These are phyloP conservation scores for Equus przewalskii DNA, from an alignment of 2,113 vertebrate genomes.

Conservation along the genomic window DNA sequence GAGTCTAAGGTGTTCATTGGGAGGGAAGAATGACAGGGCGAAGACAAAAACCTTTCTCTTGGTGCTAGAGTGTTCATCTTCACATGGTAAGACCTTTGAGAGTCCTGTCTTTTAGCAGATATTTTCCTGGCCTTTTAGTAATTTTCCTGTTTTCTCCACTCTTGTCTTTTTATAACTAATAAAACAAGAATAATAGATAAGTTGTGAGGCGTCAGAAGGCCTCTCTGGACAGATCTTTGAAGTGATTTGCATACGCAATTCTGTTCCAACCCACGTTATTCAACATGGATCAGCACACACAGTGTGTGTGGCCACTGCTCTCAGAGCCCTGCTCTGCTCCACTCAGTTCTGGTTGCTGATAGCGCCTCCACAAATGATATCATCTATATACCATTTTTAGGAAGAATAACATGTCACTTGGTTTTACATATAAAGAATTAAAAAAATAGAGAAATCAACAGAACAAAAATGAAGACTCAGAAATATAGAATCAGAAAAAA, in stretches of 20 bases:
- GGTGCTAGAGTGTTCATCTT: neutral
- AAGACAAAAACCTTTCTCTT: accelerated
- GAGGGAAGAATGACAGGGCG: neutral
- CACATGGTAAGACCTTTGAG: neutral
- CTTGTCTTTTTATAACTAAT: neutral
- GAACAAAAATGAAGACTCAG: conserved; percentile 41
- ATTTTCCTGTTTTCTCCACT: neutral
- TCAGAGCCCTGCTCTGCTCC: neutral
- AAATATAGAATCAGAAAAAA: conserved; percentile 61
- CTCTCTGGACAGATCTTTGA: neutral
- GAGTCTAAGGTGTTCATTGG: neutral
- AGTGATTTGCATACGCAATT: neutral
- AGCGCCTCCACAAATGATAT: neutral
- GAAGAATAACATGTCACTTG: conserved; percentile 22
- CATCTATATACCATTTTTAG: neutral
- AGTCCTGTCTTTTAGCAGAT: neutral
- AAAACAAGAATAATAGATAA: neutral
- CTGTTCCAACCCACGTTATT: neutral
- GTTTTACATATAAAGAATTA: conserved; percentile 21
- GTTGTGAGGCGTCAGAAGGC: neutral
- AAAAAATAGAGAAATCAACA: neutral
- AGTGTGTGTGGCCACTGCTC: neutral
- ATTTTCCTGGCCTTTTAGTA: neutral
- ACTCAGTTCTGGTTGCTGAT: neutral
- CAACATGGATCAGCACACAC: accelerated